Conservation (phyloP, 2,888 invertebrate species). For the Anarsia innoxiella region DNA sequence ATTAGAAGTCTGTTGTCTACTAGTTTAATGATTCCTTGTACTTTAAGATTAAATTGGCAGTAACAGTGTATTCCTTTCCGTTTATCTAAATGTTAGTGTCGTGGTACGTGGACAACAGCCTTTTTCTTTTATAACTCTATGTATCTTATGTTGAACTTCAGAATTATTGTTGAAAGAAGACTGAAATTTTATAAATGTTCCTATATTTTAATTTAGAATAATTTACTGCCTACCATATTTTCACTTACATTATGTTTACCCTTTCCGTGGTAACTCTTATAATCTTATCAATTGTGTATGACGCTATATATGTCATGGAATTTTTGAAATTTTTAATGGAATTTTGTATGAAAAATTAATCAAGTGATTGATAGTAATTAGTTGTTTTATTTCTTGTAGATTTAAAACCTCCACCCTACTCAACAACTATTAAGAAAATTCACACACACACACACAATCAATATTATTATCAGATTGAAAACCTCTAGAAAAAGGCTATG, state of each 20-base stretch:
- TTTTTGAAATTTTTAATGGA: conserved; percentile 74
- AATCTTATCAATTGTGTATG: conserved; percentile 70
- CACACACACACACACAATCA: too few species aligned
- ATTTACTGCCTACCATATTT: conserved; percentile 66
- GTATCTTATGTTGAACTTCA: conserved; percentile 57
- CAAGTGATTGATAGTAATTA: conserved; percentile 69
- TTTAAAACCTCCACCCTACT: too few species aligned
- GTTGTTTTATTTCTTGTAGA: conserved; percentile 46
- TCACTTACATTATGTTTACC: conserved; percentile 64
- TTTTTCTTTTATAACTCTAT: conserved; percentile 42
- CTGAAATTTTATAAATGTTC: conserved; percentile 72
- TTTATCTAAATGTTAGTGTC: conserved; percentile 21
- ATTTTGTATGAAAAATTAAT: conserved; percentile 73
- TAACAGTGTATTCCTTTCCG: neutral
- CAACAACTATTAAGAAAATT: too few species aligned
- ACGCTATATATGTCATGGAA: conserved; percentile 72
- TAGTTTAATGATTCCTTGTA: conserved; percentile 26
- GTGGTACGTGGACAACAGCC: conserved; percentile 57
- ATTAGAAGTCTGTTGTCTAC: conserved; percentile 63
- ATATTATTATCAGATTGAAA: too few species aligned
- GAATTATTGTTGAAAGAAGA: conserved; percentile 66
- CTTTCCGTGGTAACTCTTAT: conserved; percentile 59
- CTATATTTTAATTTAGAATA: conserved; percentile 74
- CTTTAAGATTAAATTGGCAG: neutral
- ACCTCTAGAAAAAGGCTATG: too few species aligned